phyloP scores from a whole-genome alignment of 2,113 vertebrate genomes.

The Gobius niger region DNA sequence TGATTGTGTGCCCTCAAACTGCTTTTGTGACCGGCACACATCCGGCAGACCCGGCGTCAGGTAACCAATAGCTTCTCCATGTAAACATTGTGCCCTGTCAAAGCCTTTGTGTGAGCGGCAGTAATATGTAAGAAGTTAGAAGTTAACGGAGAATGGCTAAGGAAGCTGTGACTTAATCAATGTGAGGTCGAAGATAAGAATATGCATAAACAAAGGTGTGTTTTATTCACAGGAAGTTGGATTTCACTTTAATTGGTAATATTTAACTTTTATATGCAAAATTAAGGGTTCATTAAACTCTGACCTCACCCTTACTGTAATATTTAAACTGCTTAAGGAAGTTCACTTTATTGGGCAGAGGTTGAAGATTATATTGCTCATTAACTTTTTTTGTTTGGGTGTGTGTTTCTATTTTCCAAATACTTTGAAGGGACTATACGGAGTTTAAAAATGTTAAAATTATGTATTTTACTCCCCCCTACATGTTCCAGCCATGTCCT shows the following conservation, averaged over 20 bases:
- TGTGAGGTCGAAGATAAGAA: background rate
- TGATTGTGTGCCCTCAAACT: conserved; percentile 11
- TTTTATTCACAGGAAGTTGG: conserved; percentile 4
- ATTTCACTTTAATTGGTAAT: conserved; percentile 1
- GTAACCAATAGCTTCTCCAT: background rate
- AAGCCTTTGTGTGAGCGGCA: conserved; percentile 8
- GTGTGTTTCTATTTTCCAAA: too few relatives aligned
- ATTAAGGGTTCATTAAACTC: background rate
- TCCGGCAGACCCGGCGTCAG: conserved; percentile 1
- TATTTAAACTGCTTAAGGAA: background rate
- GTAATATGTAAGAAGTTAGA: background rate
- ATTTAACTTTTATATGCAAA: conserved; percentile 25
- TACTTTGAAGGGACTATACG: too few relatives aligned
- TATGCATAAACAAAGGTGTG: conserved; percentile 14
- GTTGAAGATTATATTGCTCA: background rate
- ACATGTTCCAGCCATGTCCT: too few relatives aligned
- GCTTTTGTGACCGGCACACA: conserved; percentile 8
- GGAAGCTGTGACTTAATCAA: background rate
- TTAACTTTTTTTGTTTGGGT: background rate
- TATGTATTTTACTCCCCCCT: too few relatives aligned
- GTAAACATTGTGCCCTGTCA: conserved; percentile 6
- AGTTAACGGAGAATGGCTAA: background rate
- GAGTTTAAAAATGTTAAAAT: too few relatives aligned
- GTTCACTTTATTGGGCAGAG: background rate
- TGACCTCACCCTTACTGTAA: background rate